Evolutionary conservation across 2,797 vertebrate species (phyloP).

Genomic region (Acanthiza pusilla): DNA sequence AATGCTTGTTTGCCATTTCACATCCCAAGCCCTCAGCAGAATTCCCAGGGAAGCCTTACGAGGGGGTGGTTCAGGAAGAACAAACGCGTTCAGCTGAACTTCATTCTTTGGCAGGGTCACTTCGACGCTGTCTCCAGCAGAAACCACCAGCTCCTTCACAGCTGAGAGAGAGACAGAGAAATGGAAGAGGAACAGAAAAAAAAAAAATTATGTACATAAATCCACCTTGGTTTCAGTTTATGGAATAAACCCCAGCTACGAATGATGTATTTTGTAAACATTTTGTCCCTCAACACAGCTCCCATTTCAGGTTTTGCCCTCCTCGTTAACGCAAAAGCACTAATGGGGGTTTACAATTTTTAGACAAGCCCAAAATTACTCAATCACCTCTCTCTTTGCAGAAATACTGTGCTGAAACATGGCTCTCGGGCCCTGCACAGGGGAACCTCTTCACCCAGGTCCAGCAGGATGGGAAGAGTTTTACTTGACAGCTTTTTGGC

Average conservation of each 20-base stretch:
- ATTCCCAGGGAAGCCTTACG: constrained; percentile 70
- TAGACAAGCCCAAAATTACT: constrained; percentile 7
- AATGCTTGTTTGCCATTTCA: neutral
- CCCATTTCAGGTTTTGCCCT: neutral
- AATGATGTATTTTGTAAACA: neutral
- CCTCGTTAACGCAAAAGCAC: neutral
- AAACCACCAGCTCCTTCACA: constrained; percentile 90
- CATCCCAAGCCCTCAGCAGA: neutral
- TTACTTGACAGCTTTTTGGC: constrained; percentile 1
- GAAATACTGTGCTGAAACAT: neutral
- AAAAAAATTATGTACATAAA: neutral
- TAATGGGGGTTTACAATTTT: neutral
- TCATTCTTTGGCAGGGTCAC: constrained; percentile 89
- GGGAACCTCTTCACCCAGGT: neutral
- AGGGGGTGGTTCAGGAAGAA: constrained; percentile 79
- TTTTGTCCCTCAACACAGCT: neutral
- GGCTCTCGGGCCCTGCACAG: neutral
- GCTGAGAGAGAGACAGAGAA: constrained; percentile 25
- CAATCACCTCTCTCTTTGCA: neutral
- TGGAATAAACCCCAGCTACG: neutral
- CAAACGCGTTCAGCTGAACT: constrained; percentile 92
- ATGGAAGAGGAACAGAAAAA: neutral
- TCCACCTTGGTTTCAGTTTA: neutral
- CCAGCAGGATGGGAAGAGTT: neutral
- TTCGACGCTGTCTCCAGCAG: constrained; percentile 89